phyloP scores from a whole-genome alignment of 2,888 invertebrate genomes.

The Cenopis cana region DNA sequence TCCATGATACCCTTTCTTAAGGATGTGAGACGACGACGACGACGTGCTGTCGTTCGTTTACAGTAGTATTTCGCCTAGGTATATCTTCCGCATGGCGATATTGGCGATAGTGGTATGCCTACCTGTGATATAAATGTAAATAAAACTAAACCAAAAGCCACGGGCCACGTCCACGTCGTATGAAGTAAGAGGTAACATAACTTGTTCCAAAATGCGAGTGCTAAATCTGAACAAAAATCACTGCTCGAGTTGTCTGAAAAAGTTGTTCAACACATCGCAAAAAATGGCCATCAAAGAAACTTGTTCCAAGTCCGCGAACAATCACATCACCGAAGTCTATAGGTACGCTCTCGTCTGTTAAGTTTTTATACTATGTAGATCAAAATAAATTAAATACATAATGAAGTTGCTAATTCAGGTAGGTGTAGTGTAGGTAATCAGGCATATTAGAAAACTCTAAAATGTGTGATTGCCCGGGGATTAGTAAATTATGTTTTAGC shows the following conservation, averaged over 20 bases:
- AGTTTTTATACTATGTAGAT: not conserved
- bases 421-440: too few relatives aligned
- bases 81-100: too few relatives aligned
- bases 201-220: not conserved
- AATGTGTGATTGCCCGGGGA: too few relatives aligned
- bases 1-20: too few relatives aligned
- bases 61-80: too few relatives aligned
- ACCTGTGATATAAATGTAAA: not conserved
- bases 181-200: too few relatives aligned
- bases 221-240: not conserved
- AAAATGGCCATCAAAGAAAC: slow-evolving; percentile 40
- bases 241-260: not conserved
- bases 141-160: too few relatives aligned
- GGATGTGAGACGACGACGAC: too few relatives aligned
- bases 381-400: not conserved
- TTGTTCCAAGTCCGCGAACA: slow-evolving; percentile 1
- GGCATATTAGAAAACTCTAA: too few relatives aligned
- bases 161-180: not conserved
- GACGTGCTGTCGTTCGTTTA: too few relatives aligned
- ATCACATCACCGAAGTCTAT: not conserved
- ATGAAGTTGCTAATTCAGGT: too few relatives aligned
- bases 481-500: not conserved
- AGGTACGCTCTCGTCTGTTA: not conserved
- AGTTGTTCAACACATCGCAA: slow-evolving; percentile 2
- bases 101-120: not conserved